phyloP scores from a whole-genome alignment of 2,113 vertebrate genomes.

The Sphyrna mokarran region DNA sequence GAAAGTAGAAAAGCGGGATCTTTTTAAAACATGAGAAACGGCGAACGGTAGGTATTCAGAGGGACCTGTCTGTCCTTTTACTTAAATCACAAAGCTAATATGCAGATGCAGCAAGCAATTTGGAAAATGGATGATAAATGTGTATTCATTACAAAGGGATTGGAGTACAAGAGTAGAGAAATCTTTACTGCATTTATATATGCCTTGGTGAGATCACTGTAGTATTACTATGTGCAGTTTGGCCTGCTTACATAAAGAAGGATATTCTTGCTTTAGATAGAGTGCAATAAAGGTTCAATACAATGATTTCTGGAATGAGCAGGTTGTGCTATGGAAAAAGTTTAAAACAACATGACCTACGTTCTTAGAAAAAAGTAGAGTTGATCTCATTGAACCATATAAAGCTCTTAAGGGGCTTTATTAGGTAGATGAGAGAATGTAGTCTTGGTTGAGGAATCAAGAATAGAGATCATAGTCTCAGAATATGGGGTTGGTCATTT shows the following conservation, averaged over 20 bases:
- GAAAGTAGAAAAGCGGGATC: no score
- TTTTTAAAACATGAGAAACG: no score
- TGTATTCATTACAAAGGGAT: neutral
- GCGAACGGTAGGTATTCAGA: no score
- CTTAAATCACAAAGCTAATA: neutral
- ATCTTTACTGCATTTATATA: neutral
- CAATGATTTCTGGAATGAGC: neutral
- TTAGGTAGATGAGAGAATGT: neutral
- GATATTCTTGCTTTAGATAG: neutral
- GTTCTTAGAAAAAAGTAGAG: neutral
- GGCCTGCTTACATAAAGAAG: neutral
- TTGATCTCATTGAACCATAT: neutral
- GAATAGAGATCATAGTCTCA: no score
- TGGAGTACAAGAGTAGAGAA: neutral
- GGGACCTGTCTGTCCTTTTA: neutral
- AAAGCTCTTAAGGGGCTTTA: neutral
- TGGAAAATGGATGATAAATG: neutral
- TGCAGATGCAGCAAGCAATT: neutral
- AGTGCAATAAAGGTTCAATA: neutral
- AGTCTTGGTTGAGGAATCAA: no score
- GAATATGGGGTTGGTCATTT: no score
- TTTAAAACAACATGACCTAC: neutral
- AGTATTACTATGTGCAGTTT: neutral
- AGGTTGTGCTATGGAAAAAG: neutral
- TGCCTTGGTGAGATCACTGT: neutral